Evolutionary conservation across 2,797 vertebrate species (phyloP), one percentile per base, ranked within the genome.

Genomic region (Enteromius viviparus): DNA sequence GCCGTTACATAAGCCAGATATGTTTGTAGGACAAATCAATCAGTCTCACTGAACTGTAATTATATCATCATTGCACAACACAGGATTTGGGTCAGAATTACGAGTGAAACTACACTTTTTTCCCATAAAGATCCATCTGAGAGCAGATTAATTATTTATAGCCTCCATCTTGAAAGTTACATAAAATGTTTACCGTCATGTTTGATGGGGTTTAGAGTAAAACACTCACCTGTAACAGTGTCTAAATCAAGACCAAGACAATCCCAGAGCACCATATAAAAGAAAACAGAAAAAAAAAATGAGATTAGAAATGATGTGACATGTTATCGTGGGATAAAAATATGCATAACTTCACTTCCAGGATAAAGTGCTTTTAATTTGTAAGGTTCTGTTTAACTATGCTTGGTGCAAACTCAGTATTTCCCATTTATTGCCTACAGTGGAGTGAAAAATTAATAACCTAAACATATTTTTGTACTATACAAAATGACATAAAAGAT

Each of bases 151-250:
- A 62, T 29, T 76, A 62, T 45, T 76, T 62, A 29, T 42, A 64
- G 68, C 40, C 10, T 71, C 23, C 12, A 23, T 80, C 17, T 60
- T 47, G 9, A 71, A 70, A 60, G 51, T 11, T 37, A 58, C 32
- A 21, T 19, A 69, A 69, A 53, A 34, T 60, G 3, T 7, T 34
- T 40, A 72, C 12, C 66, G 32, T 8, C n/a, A 26, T 11, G 26
- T 68, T 80, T 45, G 64, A 68, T 23, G 42, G 17, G 10, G 19
- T 34, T 60, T 34, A 72, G 3, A 64, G 21, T 34, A 70, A 76
- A 76, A 75, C 26, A 62, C 97, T 97, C 91, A 98, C 97, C 95
- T 98, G 96, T 90, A 99, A 89, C 74, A 99, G 95, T 0, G 97
- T 99, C 97, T 99, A 94, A 72, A 55, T 58, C 79, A 74, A 37